Conservation (phyloP, 2,888 invertebrate genomes). For the Stenurella melanura region DNA sequence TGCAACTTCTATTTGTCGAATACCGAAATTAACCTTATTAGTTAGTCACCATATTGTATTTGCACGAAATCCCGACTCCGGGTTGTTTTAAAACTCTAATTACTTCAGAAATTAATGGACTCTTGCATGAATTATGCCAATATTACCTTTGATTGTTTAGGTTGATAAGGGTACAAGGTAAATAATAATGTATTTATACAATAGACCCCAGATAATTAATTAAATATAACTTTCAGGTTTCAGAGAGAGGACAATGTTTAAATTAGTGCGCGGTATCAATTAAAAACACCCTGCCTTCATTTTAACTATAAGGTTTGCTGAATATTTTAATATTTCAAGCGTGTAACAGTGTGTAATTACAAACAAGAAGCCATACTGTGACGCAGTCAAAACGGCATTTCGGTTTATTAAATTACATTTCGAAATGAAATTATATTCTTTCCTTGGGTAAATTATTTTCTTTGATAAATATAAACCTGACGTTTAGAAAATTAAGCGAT, state of each 20-base stretch:
- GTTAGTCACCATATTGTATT: background rate
- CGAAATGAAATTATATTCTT: slow-evolving; percentile 12
- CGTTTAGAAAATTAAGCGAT: no score
- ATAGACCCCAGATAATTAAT: slow-evolving; percentile 32
- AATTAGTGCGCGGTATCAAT: slow-evolving; percentile 33
- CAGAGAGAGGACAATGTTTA: slow-evolving; percentile 16
- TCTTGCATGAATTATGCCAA: slow-evolving; percentile 1
- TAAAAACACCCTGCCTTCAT: slow-evolving; percentile 33
- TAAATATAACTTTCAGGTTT: slow-evolving; percentile 27
- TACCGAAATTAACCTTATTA: background rate
- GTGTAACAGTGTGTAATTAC: slow-evolving; percentile 36
- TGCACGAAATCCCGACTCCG: background rate
- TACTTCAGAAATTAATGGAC: slow-evolving; percentile 2
- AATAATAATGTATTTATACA: slow-evolving; percentile 27
- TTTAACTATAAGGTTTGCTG: slow-evolving; percentile 12
- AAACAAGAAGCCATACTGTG: slow-evolving; percentile 20
- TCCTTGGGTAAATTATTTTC: background rate
- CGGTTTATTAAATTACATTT: slow-evolving; percentile 33
- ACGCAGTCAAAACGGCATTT: background rate
- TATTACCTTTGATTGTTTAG: slow-evolving; percentile 4
- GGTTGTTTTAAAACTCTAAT: background rate
- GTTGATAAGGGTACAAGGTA: slow-evolving; percentile 29
- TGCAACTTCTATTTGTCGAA: no score
- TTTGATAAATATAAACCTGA: background rate
- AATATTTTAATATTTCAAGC: slow-evolving; percentile 29